Conservation (phyloP, 2,113 vertebrate genomes). For the Tragelaphus strepsiceros region DNA sequence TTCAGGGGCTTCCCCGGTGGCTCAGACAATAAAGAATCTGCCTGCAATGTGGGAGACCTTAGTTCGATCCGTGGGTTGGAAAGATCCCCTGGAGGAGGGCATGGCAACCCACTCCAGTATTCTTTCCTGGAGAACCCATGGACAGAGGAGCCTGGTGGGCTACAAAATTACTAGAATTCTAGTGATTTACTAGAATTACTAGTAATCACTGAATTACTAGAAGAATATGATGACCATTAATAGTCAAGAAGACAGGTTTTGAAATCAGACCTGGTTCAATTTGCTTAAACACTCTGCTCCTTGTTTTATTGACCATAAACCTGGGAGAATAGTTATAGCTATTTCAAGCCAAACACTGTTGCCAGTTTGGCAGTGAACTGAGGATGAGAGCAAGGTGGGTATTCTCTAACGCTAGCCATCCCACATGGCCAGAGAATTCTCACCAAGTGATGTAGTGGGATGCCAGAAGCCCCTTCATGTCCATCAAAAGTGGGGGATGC, state of each 20-base stretch:
- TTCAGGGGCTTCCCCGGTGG: neutral
- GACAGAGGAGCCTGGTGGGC: neutral
- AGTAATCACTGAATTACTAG: neutral
- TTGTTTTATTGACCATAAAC: neutral
- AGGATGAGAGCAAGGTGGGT: neutral
- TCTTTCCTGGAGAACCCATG: neutral
- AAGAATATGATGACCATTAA: neutral
- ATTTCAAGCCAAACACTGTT: neutral
- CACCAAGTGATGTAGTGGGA: neutral
- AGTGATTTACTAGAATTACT: neutral
- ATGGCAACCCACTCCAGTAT: neutral
- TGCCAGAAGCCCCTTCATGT: neutral
- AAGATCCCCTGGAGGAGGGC: neutral
- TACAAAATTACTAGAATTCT: neutral
- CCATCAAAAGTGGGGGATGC: neutral
- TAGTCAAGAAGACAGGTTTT: neutral
- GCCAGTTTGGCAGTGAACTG: neutral
- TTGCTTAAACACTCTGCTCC: neutral
- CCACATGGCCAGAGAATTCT: neutral
- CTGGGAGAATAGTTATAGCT: neutral
- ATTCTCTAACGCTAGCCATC: neutral
- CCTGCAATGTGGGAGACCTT: neutral
- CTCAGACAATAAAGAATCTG: neutral
- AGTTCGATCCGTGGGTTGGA: fast-evolving
- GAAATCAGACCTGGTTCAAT: slow-evolving; percentile 16